Base-by-base conservation (phyloP, 2,797 vertebrate species). In the Danio albolineatus region DNA sequence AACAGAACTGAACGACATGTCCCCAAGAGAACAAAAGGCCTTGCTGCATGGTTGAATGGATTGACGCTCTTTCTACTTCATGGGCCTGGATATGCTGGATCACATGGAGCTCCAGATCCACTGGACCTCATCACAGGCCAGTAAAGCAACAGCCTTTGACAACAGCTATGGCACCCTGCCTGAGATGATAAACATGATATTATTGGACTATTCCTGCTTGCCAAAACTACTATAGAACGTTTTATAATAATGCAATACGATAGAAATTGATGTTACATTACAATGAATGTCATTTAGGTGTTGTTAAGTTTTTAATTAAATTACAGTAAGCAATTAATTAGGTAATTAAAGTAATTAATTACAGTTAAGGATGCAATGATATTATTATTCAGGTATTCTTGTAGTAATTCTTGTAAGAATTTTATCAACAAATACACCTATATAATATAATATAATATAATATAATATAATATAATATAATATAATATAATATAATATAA, bases 11-110 rank as follows among this genome's bases (percentile, higher is more conserved):
- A 57, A 64, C 70, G 14, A 66, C 59, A 64, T 74, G 78, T 73
- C 78, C 78, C 39, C 49, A 56, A 41, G 10, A 56, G 60, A 80
- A 74, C 76, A 80, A 80, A 54, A 74, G 70, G 10, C 7, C 78
- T 71, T 7, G 41, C 48, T 73, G 49, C 70, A 66, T 39, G 78
- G 61, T 21, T 80, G 59, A 74, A 73, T 38, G 39, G 16, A 80
- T 9, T 57, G 69, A 80, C 39, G 38, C 56, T 65, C 2, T 14
- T 57, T 38, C 53, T 57, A 71, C 48, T 65, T 54, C 46, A 57
- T 64, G 21, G 39, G 49, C 10, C 57, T 51, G 77, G 38, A 74
- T 19, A 19, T 28, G 21, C 60, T 19, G 43, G 65, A 78, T 43
- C 76, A 60, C 66, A 78, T 13, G 36, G 65, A 51, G 76, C 56